These are phyloP conservation scores for Promerops cafer DNA, from an alignment of 2,113 vertebrate species.

Conservation along the genomic window DNA sequence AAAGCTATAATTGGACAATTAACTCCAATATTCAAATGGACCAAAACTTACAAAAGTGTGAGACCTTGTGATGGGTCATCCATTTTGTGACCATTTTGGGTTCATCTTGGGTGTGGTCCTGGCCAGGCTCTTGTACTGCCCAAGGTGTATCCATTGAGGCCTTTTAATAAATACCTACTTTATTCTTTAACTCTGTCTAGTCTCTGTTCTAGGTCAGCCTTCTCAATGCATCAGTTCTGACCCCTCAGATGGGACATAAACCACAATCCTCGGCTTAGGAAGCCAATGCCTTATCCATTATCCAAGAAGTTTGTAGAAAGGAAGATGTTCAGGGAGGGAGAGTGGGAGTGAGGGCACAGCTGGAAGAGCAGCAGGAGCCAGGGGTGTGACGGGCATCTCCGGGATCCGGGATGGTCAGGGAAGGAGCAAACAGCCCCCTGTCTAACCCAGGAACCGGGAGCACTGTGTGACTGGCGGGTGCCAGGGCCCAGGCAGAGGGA, in stretches of 20 bases:
- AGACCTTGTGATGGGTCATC: background rate
- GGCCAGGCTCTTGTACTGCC: background rate
- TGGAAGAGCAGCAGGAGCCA: rapidly evolving
- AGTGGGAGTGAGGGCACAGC: background rate
- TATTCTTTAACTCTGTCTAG: background rate
- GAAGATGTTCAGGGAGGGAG: background rate
- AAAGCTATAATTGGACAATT: background rate
- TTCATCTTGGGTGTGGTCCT: background rate
- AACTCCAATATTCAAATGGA: background rate
- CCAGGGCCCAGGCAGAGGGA: background rate
- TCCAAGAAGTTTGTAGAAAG: background rate
- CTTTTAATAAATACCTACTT: background rate
- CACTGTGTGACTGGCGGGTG: background rate
- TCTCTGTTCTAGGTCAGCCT: background rate
- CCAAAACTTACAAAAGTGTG: background rate
- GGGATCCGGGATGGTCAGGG: background rate
- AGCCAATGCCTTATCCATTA: background rate
- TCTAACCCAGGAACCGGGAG: background rate
- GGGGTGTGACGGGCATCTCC: background rate
- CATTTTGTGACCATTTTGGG: background rate
- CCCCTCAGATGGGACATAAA: background rate
- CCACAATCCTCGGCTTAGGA: background rate
- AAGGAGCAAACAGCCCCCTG: background rate
- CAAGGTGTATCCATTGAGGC: background rate
- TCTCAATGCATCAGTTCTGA: background rate